Evolutionary conservation across 2,113 vertebrate species (phyloP), one percentile per base, ranked within the genome.

Genomic region (Climacteris rufus): DNA sequence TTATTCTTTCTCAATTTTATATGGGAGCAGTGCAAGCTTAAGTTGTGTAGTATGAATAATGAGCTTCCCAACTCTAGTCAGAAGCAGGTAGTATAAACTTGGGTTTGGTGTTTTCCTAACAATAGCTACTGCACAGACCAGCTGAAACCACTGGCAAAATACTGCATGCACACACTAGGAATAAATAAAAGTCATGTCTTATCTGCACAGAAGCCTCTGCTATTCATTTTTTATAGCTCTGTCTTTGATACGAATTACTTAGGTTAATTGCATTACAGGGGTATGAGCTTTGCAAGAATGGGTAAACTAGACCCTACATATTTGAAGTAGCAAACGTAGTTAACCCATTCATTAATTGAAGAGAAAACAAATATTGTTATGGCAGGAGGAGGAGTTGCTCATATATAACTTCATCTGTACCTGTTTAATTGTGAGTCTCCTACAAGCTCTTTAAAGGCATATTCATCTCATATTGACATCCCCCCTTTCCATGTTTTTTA

Each of bases 361-460:
- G 33, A 71, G 53, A 83, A 87, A 95, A n/a, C 70, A 95, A 89
- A 66, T 60, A 40, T 27, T 87, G 66, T 91, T 88, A 64, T 19
- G 47, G 74, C 47, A 11, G 56, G 14, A 70, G 57, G 49, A 83
- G 52, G 24, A 27, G 31, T 68, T 88, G 42, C 93, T 96, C 83
- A 64, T 88, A 59, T 77, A 79, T 88, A 94, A 83, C 85, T 94
- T 96, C 78, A 94, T 96, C 88, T 87, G 53, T 92, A 97, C 79
- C 79, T 97, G 13, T 84, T 84, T 92, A 64, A 64, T 22, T 63
- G 37, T 64, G 60, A 94, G 64, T 63, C 10, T 82, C 21, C 79
- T 72, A 64, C 37, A 69, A 87, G 70, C 7, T 87, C 59, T 82
- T 86, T 89, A 60, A 84, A 79, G 85, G 68, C 27, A 49, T 78